phyloP scores from a whole-genome alignment of 2,113 vertebrate species.

The Podarcis raffonei region DNA sequence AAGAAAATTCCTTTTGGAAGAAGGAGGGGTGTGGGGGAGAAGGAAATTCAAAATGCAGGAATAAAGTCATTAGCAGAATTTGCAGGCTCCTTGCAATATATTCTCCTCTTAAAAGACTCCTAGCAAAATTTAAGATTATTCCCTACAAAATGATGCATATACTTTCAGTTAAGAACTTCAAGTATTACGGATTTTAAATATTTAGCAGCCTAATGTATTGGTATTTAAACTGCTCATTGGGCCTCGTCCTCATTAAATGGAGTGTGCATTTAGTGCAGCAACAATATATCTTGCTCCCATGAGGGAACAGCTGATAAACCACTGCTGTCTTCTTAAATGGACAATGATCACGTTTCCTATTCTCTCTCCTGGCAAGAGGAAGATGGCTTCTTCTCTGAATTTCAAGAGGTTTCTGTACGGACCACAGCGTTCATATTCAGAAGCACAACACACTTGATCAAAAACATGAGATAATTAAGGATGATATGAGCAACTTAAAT shows the following conservation, averaged over 20 bases:
- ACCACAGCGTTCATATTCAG: accelerated
- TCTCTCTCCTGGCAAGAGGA: not conserved
- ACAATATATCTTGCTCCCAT: conserved; percentile 45
- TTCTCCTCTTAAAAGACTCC: conserved; percentile 52
- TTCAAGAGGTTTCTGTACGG: not conserved
- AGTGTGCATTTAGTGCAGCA: conserved; percentile 43
- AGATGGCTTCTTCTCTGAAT: not conserved
- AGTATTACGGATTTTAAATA: conserved; percentile 66
- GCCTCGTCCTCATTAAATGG: conserved; percentile 67
- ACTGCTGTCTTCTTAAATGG: conserved; percentile 37
- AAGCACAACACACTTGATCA: not conserved
- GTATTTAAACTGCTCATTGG: conserved; percentile 67
- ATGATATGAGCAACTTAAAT: not conserved
- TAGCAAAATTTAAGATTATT: conserved; percentile 58
- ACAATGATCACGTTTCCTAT: not conserved
- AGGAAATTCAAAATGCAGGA: conserved; percentile 26
- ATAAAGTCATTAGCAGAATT: conserved; percentile 36
- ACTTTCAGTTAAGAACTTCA: conserved; percentile 65
- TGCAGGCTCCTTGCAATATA: conserved; percentile 41
- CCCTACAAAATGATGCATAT: conserved; percentile 66
- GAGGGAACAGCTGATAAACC: conserved; percentile 4
- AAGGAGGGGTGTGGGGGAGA: not conserved
- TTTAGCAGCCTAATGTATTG: conserved; percentile 70
- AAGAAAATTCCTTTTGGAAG: not conserved
- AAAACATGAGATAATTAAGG: accelerated